Evolutionary conservation across 2,888 invertebrate species (phyloP).

Genomic region (Drosophila glabriapex): DNA sequence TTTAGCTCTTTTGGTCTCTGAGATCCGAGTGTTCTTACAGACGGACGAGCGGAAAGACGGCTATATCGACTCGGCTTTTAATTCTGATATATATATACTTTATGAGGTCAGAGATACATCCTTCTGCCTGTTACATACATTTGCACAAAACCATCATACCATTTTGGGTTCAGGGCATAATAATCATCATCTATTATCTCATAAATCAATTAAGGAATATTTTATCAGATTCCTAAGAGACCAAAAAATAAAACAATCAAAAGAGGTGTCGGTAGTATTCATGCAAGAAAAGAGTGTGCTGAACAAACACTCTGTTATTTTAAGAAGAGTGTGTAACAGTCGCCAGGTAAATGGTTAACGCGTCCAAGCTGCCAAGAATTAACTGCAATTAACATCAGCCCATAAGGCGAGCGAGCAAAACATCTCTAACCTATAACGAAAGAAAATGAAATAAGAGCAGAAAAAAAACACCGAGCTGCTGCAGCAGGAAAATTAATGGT

Average conservation of each 20-base stretch:
- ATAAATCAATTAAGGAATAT: not conserved
- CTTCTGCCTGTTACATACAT: too few species aligned
- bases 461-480: slow-evolving; percentile 25
- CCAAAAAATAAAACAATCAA: too few species aligned
- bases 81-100: too few species aligned
- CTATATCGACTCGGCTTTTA: too few species aligned
- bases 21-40: too few species aligned
- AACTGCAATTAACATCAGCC: slow-evolving; percentile 57
- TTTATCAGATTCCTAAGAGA: not conserved
- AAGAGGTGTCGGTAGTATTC: not conserved
- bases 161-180: too few species aligned
- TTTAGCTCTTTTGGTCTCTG: too few species aligned
- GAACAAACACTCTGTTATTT: not conserved
- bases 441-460: slow-evolving; percentile 11
- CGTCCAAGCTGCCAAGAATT: slow-evolving; percentile 51
- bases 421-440: slow-evolving; percentile 28
- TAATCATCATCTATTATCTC: not conserved
- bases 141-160: too few species aligned
- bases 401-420: slow-evolving; percentile 29
- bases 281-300: not conserved
- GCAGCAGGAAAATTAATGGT: slow-evolving; percentile 80
- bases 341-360: slow-evolving; percentile 16
- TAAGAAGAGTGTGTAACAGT: not conserved
- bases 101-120: too few species aligned
- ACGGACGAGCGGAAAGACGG: too few species aligned